Base-by-base conservation (phyloP, 1,140 invertebrate genomes). In the Armadillidium nasatum region DNA sequence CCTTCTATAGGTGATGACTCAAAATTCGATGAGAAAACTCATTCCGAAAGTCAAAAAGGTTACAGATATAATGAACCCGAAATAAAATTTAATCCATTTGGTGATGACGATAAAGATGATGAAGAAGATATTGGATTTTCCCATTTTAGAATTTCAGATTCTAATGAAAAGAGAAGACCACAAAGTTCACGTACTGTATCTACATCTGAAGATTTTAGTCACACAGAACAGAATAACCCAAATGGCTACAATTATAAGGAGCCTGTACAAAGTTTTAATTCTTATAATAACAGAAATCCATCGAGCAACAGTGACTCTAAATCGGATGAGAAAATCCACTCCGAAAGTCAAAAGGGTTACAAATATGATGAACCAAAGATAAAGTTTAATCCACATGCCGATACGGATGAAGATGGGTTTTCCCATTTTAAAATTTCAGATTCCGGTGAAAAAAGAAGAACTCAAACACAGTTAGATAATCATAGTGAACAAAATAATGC, bases 191-290 rank as follows among this genome's bases (percentile, higher is more conserved):
- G 33, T 33, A 33, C 33, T 33, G 6, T 6, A 3, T 6, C 6
- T 6, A 33, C 6, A 33, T 33, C 33, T 3, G 11, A 60, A 60
- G 50, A 19, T 60, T 4, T 15, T 60, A 60, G 19, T 60, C 19
- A 60, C 7, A 33, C 33, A 33, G 33, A 33, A 33, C 33, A 33
- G 33, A 19, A 7, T 3, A 19, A 19, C 1, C 0, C 11, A 60
- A 60, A 60, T 15, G 7, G 50, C 44, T 23, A 71, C 15, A 71
- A 33, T 3, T 71, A 71, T 71, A 21, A 71, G 33, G 70, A 71
- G n/a, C 70, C 70, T 22, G 19, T 9, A 71, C 9, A 6, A 15
- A 19, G 7, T 22, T 71, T 71, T 23, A 71, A 71, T 71, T 10
- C 70, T 43, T 33, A 22, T 71, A 15, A 19, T 2, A 33, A 33